phyloP scores from a whole-genome alignment of 2,888 invertebrate genomes.

The Nebria salina region DNA sequence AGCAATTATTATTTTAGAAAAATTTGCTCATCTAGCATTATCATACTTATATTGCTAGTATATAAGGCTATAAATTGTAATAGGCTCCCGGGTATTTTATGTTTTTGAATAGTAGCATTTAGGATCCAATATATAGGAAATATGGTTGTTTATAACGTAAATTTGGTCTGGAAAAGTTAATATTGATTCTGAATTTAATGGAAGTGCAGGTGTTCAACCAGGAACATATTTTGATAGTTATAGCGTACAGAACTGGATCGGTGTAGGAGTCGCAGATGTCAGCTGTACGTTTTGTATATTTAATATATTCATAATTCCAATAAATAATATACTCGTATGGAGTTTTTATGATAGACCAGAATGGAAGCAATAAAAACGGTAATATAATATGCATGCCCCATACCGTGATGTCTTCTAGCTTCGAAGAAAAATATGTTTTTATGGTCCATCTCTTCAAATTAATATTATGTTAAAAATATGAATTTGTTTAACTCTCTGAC shows the following conservation, averaged over 20 bases:
- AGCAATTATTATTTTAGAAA: too few relatives aligned
- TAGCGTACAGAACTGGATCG: constrained; percentile 4
- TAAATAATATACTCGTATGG: constrained; percentile 45
- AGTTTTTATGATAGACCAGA: constrained; percentile 37
- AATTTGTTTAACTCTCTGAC: constrained; percentile 5
- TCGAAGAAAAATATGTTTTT: constrained; percentile 33
- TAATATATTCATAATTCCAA: constrained; percentile 46
- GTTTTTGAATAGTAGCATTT: too few relatives aligned
- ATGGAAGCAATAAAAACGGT: constrained; percentile 43
- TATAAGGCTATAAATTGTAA: too few relatives aligned
- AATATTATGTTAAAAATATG: constrained; percentile 39
- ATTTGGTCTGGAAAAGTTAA: constrained; percentile 21
- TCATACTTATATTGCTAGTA: too few relatives aligned
- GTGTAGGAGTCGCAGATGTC: constrained; percentile 7
- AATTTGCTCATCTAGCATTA: too few relatives aligned
- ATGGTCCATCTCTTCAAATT: constrained; percentile 33
- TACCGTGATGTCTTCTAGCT: constrained; percentile 33
- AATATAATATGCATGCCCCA: constrained; percentile 42
- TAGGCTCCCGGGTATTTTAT: too few relatives aligned
- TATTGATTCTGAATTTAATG: constrained; percentile 17
- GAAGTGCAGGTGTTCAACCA: constrained; percentile 7
- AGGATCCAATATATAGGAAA: neutral
- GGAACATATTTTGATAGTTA: constrained; percentile 8
- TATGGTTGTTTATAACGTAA: neutral
- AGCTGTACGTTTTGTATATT: constrained; percentile 9